Evolutionary conservation across 2,888 invertebrate genomes (phyloP).

Genomic region (Xestia c-nigrum): DNA sequence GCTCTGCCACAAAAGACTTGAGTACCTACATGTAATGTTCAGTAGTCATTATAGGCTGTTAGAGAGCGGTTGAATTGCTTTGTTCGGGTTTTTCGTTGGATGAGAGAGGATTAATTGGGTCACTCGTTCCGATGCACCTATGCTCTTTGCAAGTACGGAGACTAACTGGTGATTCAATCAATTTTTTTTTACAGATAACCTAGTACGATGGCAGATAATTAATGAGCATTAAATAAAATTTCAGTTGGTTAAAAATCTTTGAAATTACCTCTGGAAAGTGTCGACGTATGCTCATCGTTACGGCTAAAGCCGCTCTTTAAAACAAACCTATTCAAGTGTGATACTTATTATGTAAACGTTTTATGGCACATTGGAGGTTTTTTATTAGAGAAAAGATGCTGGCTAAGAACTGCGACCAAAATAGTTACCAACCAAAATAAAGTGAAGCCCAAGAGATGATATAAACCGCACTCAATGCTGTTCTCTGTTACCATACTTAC

Average conservation of each 20-base stretch:
- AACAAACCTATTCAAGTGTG: background rate
- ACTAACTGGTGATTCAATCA: background rate
- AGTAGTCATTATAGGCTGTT: slow-evolving; percentile 4
- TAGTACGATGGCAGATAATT: background rate
- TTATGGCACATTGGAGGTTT: background rate
- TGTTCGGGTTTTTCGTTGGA: slow-evolving; percentile 10
- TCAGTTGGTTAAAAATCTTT: background rate
- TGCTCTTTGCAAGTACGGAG: background rate
- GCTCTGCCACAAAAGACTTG: slow-evolving; percentile 6
- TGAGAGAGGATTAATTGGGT: slow-evolving; percentile 18
- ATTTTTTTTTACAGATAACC: background rate
- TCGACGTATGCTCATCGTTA: background rate
- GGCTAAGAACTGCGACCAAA: background rate
- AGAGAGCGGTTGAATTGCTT: background rate
- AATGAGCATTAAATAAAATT: background rate
- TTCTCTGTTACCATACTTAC: background rate
- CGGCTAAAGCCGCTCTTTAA: background rate
- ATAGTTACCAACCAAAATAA: background rate
- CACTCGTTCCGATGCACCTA: slow-evolving; percentile 18
- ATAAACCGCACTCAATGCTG: background rate
- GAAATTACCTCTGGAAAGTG: background rate
- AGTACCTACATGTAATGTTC: background rate
- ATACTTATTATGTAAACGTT: background rate
- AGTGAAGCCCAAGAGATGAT: background rate
- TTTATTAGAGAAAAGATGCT: background rate